Evolutionary conservation across 2,888 invertebrate genomes (phyloP).

Genomic region (Epinotia ramella): DNA sequence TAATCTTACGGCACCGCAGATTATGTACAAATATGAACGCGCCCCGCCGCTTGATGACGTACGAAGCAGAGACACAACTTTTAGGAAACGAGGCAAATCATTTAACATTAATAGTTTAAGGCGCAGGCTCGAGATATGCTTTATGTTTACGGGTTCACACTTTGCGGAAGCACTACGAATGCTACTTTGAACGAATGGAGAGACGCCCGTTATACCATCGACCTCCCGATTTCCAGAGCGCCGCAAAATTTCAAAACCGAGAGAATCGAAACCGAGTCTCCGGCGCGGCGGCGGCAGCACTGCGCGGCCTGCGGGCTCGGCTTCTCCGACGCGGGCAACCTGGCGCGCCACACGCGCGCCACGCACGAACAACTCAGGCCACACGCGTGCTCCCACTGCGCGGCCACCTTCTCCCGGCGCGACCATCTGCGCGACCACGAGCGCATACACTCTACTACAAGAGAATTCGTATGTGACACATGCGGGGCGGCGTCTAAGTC

Average conservation of each 20-base stretch:
- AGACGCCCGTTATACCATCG: not conserved
- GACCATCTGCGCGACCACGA: constrained; percentile 80
- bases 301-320: constrained; percentile 83
- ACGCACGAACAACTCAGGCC: constrained; percentile 78
- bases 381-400: constrained; percentile 78
- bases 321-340: constrained; percentile 78
- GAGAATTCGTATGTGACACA: constrained; percentile 81
- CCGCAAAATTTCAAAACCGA: constrained; percentile 1
- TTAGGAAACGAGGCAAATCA: not conserved
- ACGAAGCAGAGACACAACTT: not conserved
- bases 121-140: too few relatives aligned
- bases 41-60: not conserved
- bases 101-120: too few relatives aligned
- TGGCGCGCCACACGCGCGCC: constrained; percentile 81
- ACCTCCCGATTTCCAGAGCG: constrained; percentile 25
- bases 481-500: constrained; percentile 84
- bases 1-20: not conserved
- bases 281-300: constrained; percentile 66
- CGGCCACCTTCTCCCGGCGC: constrained; percentile 77
- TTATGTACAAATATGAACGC: not conserved
- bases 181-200: not conserved
- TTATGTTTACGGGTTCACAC: not conserved
- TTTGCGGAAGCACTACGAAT: not conserved
- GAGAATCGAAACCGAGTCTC: not conserved
- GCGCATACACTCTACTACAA: constrained; percentile 71